Evolutionary conservation across 2,797 vertebrate species (phyloP).

Genomic region (Argya squamiceps): DNA sequence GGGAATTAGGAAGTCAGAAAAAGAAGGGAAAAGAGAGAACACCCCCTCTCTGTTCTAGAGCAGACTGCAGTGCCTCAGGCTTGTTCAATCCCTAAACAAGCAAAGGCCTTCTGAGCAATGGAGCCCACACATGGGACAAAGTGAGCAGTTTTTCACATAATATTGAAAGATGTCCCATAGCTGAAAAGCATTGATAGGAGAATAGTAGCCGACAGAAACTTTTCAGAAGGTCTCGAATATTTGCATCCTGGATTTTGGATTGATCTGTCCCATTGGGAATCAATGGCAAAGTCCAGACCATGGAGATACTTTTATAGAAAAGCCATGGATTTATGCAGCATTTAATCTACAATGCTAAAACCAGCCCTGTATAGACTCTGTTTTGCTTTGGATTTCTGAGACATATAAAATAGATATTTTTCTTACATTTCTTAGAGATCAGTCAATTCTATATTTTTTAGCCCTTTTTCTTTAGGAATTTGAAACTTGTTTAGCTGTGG

Average conservation of each 20-base stretch:
- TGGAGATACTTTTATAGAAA: not conserved
- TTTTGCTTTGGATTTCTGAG: not conserved
- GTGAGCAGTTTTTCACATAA: not conserved
- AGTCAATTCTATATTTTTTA: not conserved
- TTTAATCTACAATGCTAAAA: not conserved
- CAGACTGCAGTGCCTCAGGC: not conserved
- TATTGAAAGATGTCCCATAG: not conserved
- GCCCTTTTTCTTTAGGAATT: not conserved
- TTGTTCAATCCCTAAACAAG: not conserved
- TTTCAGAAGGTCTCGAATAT: not conserved
- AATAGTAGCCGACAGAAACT: not conserved
- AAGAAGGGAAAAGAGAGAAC: not conserved
- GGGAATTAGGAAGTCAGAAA: not conserved
- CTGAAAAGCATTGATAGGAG: not conserved
- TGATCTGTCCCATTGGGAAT: not conserved
- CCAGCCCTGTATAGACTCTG: fast-evolving
- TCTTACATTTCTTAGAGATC: not conserved
- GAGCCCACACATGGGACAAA: not conserved
- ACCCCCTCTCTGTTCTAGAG: not conserved
- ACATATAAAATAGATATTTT: not conserved
- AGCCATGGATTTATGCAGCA: not conserved
- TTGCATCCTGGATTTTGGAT: not conserved
- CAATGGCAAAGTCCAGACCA: not conserved
- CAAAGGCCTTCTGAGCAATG: not conserved
- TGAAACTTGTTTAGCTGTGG: not conserved